Evolutionary conservation across 2,113 vertebrate species (phyloP).

Genomic region (Aegithalos caudatus): DNA sequence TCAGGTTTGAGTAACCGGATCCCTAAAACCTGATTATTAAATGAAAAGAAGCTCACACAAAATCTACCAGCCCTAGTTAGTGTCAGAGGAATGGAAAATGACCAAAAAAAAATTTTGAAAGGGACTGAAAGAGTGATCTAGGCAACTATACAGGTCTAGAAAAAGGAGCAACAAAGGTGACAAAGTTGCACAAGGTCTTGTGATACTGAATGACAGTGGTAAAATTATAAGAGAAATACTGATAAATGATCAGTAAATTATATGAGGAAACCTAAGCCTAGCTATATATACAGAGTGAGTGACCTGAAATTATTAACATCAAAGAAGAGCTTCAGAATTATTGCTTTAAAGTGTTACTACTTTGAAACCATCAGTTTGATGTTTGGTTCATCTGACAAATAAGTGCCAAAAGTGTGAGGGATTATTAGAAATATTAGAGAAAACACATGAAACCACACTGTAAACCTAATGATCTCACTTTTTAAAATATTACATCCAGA

Average conservation of each 20-base stretch:
- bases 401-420: background rate
- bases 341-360: background rate
- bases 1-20: background rate
- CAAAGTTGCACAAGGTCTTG: background rate
- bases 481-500: background rate
- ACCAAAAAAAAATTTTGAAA: background rate
- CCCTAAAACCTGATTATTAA: background rate
- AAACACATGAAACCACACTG: background rate
- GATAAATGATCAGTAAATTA: background rate
- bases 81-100: background rate
- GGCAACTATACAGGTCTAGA: background rate
- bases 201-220: background rate
- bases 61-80: background rate
- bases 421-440: constrained; percentile 22
- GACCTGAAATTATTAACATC: background rate
- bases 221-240: background rate
- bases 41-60: background rate
- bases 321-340: background rate
- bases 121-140: background rate
- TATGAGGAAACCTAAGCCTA: background rate
- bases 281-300: background rate
- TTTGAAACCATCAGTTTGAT: background rate
- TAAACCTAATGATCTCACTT: background rate
- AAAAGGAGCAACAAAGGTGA: background rate
- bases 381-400: background rate